Percentiles rank a stretch among this genome's conserved stretches.
These are phyloP conservation scores for Solenopsis fugax DNA, from an alignment of 1,140 invertebrate genomes.

Conservation along the genomic window DNA sequence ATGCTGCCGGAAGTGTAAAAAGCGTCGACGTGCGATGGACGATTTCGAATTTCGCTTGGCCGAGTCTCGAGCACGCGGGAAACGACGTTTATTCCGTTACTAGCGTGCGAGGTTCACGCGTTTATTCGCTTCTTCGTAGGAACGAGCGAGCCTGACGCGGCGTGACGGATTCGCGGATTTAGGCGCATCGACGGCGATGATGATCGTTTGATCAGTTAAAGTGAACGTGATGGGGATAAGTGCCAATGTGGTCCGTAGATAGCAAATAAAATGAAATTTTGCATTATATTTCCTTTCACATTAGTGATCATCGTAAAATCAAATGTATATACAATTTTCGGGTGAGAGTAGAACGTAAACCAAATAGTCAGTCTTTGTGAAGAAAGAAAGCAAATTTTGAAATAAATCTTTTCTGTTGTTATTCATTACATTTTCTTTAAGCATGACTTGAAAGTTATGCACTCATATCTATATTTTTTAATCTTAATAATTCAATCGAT, in stretches of 20 bases:
- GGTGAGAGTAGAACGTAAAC: not conserved
- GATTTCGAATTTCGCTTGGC: slow-evolving; percentile 46
- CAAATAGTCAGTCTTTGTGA: not conserved
- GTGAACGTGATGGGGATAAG: not conserved
- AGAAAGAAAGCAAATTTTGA: not conserved
- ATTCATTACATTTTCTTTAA: not conserved
- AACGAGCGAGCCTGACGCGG: not conserved
- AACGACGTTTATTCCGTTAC: slow-evolving; percentile 54
- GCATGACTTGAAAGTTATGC: not conserved
- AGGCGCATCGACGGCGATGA: not conserved
- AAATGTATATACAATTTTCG: not conserved
- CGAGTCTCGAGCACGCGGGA: slow-evolving; percentile 10
- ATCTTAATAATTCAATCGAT: not conserved
- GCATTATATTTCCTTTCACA: not conserved
- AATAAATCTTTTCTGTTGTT: not conserved
- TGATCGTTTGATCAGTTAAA: not conserved
- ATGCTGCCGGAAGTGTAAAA: slow-evolving; percentile 42
- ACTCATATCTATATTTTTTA: not conserved
- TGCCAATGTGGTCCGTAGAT: not conserved
- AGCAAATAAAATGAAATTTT: not conserved
- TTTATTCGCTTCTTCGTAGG: not conserved
- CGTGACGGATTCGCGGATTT: slow-evolving; percentile 21
- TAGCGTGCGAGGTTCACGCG: not conserved
- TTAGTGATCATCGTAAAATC: not conserved
- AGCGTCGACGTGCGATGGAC: slow-evolving; percentile 25